Conservation (phyloP, 2,888 invertebrate genomes). For the Xylocampa areola region DNA sequence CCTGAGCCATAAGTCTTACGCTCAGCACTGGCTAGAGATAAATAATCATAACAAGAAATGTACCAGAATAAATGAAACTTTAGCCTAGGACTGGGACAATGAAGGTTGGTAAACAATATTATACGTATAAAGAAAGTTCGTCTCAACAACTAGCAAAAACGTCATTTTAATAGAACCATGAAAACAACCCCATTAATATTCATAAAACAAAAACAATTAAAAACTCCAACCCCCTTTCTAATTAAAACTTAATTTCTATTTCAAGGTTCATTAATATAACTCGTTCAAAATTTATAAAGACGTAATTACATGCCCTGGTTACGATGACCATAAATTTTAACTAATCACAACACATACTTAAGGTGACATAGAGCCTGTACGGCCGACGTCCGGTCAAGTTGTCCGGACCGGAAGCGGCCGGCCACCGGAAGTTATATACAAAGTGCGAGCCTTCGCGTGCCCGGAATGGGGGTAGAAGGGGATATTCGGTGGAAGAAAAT, state of each 20-base stretch:
- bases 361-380: conserved; percentile 85
- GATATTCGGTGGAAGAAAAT: conserved; percentile 55
- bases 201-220: conserved; percentile 14
- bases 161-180: background rate
- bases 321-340: conserved; percentile 76
- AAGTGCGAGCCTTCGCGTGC: conserved; percentile 88
- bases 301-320: conserved; percentile 76
- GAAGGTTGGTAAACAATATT: too few relatives aligned
- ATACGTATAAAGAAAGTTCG: too few relatives aligned
- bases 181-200: conserved; percentile 3
- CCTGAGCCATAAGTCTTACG: too few relatives aligned
- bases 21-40: too few relatives aligned
- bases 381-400: conserved; percentile 78
- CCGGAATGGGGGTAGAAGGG: conserved; percentile 62
- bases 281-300: conserved; percentile 45
- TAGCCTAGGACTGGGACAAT: too few relatives aligned
- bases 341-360: conserved; percentile 85
- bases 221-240: conserved; percentile 18
- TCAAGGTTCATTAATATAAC: conserved; percentile 34
- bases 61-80: too few relatives aligned
- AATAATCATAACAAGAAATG: too few relatives aligned
- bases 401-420: conserved; percentile 72
- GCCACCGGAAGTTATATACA: conserved; percentile 86
- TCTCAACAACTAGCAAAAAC: too few relatives aligned
- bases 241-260: conserved; percentile 41